Conservation (phyloP, 2,888 invertebrate species). For the Willowsia nigromaculata region DNA sequence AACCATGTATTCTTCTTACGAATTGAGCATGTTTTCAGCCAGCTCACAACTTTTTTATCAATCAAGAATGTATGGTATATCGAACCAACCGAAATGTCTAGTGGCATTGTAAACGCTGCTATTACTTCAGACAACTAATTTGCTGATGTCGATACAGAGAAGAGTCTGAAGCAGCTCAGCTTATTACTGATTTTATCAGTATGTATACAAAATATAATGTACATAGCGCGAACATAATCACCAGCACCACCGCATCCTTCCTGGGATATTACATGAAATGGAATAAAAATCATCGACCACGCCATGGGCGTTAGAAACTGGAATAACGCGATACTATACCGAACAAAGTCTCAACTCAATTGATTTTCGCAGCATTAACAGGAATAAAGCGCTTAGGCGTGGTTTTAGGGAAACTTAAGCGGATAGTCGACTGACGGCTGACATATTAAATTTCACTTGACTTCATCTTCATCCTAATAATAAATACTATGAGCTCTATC, state of each 20-base stretch:
- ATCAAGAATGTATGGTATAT: background rate
- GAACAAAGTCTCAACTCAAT: background rate
- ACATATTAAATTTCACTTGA: constrained; percentile 26
- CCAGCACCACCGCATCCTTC: background rate
- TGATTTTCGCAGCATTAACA: background rate
- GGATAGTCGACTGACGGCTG: constrained; percentile 16
- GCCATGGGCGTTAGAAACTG: background rate
- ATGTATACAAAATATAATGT: background rate
- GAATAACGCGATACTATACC: background rate
- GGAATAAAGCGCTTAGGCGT: constrained; percentile 17
- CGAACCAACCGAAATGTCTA: background rate
- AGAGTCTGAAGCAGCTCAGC: background rate
- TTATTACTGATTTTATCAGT: background rate
- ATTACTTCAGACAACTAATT: background rate
- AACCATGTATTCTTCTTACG: background rate
- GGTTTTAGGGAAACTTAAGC: background rate
- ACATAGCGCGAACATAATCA: background rate
- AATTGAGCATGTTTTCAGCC: background rate
- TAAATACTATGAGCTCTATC: background rate
- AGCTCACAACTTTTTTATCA: background rate
- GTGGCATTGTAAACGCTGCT: background rate
- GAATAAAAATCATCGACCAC: background rate
- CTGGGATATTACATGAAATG: background rate
- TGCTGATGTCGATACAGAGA: background rate
- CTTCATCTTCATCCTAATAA: background rate